Evolutionary conservation across 2,888 invertebrate species (phyloP).

Genomic region (Hecatera dysodea): DNA sequence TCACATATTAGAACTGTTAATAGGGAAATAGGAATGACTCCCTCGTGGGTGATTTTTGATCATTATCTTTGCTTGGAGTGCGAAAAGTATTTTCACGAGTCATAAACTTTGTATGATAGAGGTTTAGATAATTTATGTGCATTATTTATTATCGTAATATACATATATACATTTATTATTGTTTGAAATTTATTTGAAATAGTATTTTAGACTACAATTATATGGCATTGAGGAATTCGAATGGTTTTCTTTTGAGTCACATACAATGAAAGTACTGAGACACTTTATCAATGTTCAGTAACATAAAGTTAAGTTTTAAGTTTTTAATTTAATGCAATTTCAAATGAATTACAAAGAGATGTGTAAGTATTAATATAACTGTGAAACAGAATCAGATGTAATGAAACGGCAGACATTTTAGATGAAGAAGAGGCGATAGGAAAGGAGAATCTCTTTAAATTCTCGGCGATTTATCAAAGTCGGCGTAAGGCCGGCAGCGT

Average conservation of each 20-base stretch:
- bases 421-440: constrained; percentile 64
- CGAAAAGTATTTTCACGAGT: constrained; percentile 62
- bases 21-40: constrained; percentile 55
- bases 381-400: constrained; percentile 42
- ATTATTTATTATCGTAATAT: constrained; percentile 49
- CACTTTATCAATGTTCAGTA: not conserved
- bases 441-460: constrained; percentile 72
- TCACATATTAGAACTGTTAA: constrained; percentile 46
- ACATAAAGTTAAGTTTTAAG: not conserved
- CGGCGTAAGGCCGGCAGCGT: constrained; percentile 68
- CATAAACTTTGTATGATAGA: constrained; percentile 64
- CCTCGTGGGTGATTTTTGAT: constrained; percentile 60
- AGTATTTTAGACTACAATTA: constrained; percentile 2
- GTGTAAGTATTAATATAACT: not conserved
- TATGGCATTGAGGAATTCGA: not conserved
- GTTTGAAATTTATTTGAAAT: constrained; percentile 44
- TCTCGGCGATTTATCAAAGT: constrained; percentile 79
- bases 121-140: constrained; percentile 53
- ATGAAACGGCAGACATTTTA: constrained; percentile 47
- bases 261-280: not conserved
- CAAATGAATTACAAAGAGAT: not conserved
- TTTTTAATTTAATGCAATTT: not conserved
- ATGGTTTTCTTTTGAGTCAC: not conserved
- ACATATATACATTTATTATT: constrained; percentile 13
- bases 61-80: constrained; percentile 57